A percentile compares a stretch with the other conserved stretches of the same genome.
These are phyloP conservation scores for Brachycybe producta DNA, from an alignment of 2,888 invertebrate species.

Conservation along the genomic window DNA sequence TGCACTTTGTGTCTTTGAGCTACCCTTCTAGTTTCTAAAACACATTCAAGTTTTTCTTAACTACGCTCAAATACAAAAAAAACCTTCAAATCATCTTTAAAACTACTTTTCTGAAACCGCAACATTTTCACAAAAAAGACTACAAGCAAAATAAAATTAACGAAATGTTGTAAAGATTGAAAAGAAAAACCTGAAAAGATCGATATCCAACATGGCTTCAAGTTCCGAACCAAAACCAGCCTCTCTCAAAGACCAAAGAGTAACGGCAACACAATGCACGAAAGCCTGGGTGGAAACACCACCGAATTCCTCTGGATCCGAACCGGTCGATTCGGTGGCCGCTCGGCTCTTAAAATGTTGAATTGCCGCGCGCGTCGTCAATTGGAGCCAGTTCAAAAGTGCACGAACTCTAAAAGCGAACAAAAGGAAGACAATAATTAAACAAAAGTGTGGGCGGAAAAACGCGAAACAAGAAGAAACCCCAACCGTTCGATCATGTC, in stretches of 20 bases:
- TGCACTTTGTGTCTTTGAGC: no score
- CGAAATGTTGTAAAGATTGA: constrained; percentile 4
- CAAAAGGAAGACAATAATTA: neutral
- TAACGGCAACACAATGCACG: constrained; percentile 62
- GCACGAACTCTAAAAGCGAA: constrained; percentile 8
- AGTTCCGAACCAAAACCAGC: constrained; percentile 41
- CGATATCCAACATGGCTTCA: constrained; percentile 52
- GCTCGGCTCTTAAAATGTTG: constrained; percentile 18
- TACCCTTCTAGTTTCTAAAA: no score
- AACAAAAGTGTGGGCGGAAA: no score
- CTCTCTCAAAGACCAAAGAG: constrained; percentile 59
- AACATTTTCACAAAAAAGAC: neutral
- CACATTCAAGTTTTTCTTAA: no score
- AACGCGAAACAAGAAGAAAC: neutral
- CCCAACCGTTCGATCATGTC: constrained; percentile 29
- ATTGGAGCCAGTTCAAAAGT: constrained; percentile 58
- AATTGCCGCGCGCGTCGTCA: constrained; percentile 37
- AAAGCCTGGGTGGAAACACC: constrained; percentile 14
- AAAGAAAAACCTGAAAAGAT: constrained; percentile 53
- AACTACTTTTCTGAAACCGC: neutral
- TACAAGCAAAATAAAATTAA: constrained; percentile 9
- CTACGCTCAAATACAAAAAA: neutral
- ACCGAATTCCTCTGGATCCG: neutral
- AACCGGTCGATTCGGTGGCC: neutral
- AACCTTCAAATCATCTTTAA: no score